phyloP scores from a whole-genome alignment of 2,113 vertebrate genomes.

The Mus spicilegus region DNA sequence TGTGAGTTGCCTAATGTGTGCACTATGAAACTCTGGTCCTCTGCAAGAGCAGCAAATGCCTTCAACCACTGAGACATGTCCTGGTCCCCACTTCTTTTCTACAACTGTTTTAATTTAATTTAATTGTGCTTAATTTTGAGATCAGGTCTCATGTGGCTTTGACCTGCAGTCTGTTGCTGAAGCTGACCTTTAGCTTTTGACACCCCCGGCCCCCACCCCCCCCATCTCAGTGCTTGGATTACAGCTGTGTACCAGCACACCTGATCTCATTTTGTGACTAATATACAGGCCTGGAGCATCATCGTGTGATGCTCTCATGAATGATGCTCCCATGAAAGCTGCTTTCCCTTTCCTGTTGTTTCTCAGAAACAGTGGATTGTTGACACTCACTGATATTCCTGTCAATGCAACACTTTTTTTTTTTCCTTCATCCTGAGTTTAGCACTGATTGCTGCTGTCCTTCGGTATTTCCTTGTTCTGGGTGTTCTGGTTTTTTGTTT shows the following conservation, averaged over 20 bases:
- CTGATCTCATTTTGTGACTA: background rate
- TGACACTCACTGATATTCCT: background rate
- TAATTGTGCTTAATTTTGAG: background rate
- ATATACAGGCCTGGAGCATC: background rate
- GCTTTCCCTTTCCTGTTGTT: background rate
- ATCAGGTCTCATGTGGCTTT: background rate
- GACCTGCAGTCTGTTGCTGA: background rate
- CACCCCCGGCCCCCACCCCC: fast-evolving
- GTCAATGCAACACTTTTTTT: background rate
- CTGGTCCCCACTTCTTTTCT: background rate
- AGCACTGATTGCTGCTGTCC: background rate
- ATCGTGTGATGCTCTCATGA: background rate
- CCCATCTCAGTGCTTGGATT: background rate
- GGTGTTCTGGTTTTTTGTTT: too few species aligned
- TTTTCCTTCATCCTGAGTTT: background rate
- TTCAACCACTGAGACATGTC: background rate
- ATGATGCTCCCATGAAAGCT: background rate
- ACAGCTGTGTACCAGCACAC: too few species aligned
- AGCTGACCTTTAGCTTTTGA: background rate
- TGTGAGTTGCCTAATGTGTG: too few species aligned
- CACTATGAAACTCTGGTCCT: too few species aligned
- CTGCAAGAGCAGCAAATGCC: background rate
- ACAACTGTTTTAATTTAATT: background rate
- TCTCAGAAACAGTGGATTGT: background rate
- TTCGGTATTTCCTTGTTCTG: background rate